Evolutionary conservation across 2,797 vertebrate genomes (phyloP), one percentile per base, ranked within the genome.

Genomic region (Garrulus glandarius): DNA sequence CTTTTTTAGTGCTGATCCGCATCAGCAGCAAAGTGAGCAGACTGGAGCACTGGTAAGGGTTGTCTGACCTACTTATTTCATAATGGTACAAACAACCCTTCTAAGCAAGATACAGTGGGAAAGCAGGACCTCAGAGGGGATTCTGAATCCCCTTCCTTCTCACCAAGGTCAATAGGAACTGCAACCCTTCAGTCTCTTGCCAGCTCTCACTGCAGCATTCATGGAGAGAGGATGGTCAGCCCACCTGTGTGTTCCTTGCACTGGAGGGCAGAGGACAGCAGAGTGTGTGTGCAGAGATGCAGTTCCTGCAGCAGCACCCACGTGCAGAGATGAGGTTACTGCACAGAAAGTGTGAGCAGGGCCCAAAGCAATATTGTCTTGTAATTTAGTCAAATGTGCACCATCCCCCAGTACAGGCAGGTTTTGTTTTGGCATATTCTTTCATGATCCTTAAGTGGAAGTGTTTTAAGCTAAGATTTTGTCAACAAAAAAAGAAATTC

Each of bases 41-140:
- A 39, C 3, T 14, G 41, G 56, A 93, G 36, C 46, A 17, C 47
- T 47, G 52, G 37, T 49, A 30, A 87, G 49, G 80, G 52, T 47
- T 93, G 46, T 89, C 93, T 89, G 94, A 94, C 96, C 92, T 93
- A 92, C 80, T 96, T 95, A 72, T 49, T 82, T 74, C 74, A 32
- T 34, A 89, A 55, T 52, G 55, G 50, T 27, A 61, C 63, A 92
- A 96, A 75, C 55, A 89, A 15, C 37, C 57, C 50, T 89, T 96
- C 89, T 24, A 19, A 87, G 84, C 10, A 36, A 56, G 68, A 24
- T 7, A 71, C 37, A 41, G 6, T 32, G 63, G 78, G 55, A 81
- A 86, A 63, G 41, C 5, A 16, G 44, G 49, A 30, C 67, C 53
- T 87, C 30, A 9, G 79, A 72, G 44, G 87, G 78, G 49, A 46